phyloP scores from a whole-genome alignment of 1,140 invertebrate genomes.

The Papilio polytes region DNA sequence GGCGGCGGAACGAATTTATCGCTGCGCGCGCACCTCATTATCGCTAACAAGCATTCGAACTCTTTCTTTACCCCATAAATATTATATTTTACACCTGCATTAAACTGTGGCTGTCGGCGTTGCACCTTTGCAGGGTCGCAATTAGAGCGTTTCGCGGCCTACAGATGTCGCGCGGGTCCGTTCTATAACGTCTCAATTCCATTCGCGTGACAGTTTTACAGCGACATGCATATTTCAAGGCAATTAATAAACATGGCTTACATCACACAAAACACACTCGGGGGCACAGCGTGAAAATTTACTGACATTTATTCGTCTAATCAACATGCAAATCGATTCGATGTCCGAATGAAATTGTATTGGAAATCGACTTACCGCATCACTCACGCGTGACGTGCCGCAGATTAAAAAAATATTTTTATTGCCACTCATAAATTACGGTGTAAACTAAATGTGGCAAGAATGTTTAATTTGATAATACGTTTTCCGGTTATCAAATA shows the following conservation, averaged over 20 bases:
- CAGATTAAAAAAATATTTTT: constrained; percentile 23
- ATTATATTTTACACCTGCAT: constrained; percentile 82
- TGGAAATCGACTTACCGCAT: constrained; percentile 24
- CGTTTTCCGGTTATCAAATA: neutral
- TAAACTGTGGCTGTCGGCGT: constrained; percentile 50
- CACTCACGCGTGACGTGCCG: neutral
- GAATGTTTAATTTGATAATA: constrained; percentile 16
- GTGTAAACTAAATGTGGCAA: constrained; percentile 14
- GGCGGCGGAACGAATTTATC: constrained; percentile 75
- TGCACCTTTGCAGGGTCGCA: constrained; percentile 39
- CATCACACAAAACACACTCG: constrained; percentile 9
- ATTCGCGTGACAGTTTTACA: constrained; percentile 19
- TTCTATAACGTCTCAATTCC: constrained; percentile 29
- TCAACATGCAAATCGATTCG: constrained; percentile 25
- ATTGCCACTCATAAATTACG: constrained; percentile 6
- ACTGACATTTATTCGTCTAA: constrained; percentile 27
- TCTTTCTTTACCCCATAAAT: constrained; percentile 81
- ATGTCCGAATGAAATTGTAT: constrained; percentile 22
- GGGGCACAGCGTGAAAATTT: neutral
- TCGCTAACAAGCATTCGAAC: constrained; percentile 78
- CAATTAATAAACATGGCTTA: constrained; percentile 28
- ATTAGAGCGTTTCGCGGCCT: constrained; percentile 35
- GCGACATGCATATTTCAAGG: constrained; percentile 14
- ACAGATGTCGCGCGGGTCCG: constrained; percentile 37
- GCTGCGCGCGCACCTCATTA: constrained; percentile 80